Evolutionary conservation across 2,113 vertebrate genomes (phyloP).

Genomic region (Macquaria australasica): DNA sequence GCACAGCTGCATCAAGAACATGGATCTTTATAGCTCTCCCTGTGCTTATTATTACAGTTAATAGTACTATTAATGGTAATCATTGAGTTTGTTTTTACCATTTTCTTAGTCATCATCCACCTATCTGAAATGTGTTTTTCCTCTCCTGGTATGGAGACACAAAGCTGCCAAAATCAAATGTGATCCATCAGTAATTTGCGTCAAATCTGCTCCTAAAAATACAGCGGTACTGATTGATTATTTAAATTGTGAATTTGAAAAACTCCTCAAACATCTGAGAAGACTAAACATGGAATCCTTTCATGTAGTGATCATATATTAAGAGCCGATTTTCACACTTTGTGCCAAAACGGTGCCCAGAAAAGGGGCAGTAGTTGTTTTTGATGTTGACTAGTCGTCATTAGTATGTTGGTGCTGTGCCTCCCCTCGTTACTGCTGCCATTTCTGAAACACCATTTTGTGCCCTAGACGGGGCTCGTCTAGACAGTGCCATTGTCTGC

Average conservation of each 20-base stretch:
- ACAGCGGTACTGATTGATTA: too few relatives aligned
- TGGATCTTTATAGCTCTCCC: too few relatives aligned
- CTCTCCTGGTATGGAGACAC: background rate
- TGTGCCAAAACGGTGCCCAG: background rate
- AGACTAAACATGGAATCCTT: background rate
- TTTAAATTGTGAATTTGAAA: too few relatives aligned
- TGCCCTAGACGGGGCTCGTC: slow-evolving; percentile 37
- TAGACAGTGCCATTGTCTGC: slow-evolving; percentile 50
- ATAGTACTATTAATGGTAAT: too few relatives aligned
- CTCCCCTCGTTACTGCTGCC: background rate
- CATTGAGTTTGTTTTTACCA: too few relatives aligned
- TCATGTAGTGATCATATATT: slow-evolving; percentile 2
- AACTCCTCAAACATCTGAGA: background rate
- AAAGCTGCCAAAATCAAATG: background rate
- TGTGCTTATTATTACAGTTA: too few relatives aligned
- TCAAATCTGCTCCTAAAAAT: background rate
- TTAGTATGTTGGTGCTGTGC: background rate
- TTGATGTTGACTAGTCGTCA: background rate
- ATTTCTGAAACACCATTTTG: slow-evolving; percentile 24
- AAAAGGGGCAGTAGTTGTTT: background rate
- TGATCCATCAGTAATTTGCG: background rate
- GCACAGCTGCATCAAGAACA: too few relatives aligned
- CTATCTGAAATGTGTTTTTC: too few relatives aligned
- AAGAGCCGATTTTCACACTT: slow-evolving; percentile 7
- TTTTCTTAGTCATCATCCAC: too few relatives aligned